phyloP scores from a whole-genome alignment of 2,797 vertebrate genomes.

The Phyllotis vaccarum region DNA sequence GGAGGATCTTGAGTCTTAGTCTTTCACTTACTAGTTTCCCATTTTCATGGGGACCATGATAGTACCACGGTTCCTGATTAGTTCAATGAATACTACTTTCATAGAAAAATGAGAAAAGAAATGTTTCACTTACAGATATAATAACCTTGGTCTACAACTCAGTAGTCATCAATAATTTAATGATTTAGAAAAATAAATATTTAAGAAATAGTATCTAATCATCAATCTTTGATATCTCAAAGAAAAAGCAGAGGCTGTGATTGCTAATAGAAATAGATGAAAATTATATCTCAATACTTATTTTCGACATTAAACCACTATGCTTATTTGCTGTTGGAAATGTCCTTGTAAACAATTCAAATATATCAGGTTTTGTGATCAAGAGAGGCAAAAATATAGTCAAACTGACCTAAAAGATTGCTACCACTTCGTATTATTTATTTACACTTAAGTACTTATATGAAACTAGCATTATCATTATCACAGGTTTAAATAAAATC shows the following conservation, averaged over 20 bases:
- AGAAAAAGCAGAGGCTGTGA: background rate
- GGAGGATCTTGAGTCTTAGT: background rate
- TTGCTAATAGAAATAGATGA: background rate
- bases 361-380: background rate
- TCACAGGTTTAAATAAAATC: background rate
- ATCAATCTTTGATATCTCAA: conserved; percentile 2
- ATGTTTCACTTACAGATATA: background rate
- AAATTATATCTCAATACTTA: background rate
- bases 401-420: background rate
- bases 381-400: background rate
- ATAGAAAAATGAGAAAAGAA: background rate
- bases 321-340: background rate
- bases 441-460: conserved; percentile 1
- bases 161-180: background rate
- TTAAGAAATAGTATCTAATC: background rate
- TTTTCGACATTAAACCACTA: background rate
- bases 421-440: background rate
- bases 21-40: background rate
- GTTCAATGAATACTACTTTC: background rate
- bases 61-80: background rate
- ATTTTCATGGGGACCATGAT: background rate
- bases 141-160: background rate
- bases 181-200: background rate
- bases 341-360: background rate
- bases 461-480: conserved; percentile 12